Evolutionary conservation across 1,140 invertebrate species (phyloP).

Genomic region (Drosophila pectinifera): DNA sequence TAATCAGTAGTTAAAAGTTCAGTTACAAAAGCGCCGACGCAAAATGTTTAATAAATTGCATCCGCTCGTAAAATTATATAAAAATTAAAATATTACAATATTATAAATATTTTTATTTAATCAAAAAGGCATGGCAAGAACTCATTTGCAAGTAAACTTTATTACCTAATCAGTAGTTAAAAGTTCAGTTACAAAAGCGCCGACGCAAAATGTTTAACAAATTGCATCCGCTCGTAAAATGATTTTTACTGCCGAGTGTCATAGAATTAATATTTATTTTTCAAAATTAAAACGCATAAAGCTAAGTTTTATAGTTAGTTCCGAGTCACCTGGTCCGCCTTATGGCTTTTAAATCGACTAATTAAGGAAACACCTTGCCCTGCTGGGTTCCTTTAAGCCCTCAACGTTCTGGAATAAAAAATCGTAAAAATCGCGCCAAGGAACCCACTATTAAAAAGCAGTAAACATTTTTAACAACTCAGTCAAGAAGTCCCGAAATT

Average conservation of each 20-base stretch:
- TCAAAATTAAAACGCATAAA: conserved; percentile 61
- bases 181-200: neutral
- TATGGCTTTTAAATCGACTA: conserved; percentile 67
- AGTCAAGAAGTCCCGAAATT: conserved; percentile 45
- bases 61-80: conserved; percentile 64
- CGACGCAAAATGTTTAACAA: conserved; percentile 5
- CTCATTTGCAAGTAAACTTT: neutral
- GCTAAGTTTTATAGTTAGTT: conserved; percentile 36
- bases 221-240: conserved; percentile 51
- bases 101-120: neutral
- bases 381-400: conserved; percentile 4
- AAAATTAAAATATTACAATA: neutral
- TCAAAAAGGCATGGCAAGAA: conserved; percentile 10
- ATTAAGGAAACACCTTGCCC: conserved; percentile 59
- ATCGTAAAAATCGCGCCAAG: conserved; percentile 67
- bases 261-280: conserved; percentile 40
- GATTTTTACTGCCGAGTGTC: conserved; percentile 50
- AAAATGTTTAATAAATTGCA: conserved; percentile 19
- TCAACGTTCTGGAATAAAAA: neutral
- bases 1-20: neutral
- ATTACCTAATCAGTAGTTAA: neutral
- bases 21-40: neutral
- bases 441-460: conserved; percentile 66
- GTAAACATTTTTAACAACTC: conserved; percentile 63
- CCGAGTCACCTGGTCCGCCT: conserved; percentile 16